A percentile compares a stretch with the other conserved stretches of the same genome.
These are phyloP conservation scores for Epizoanthus rinbou DNA, from an alignment of 92 coral and sea anemone genomes.

Conservation along the genomic window DNA sequence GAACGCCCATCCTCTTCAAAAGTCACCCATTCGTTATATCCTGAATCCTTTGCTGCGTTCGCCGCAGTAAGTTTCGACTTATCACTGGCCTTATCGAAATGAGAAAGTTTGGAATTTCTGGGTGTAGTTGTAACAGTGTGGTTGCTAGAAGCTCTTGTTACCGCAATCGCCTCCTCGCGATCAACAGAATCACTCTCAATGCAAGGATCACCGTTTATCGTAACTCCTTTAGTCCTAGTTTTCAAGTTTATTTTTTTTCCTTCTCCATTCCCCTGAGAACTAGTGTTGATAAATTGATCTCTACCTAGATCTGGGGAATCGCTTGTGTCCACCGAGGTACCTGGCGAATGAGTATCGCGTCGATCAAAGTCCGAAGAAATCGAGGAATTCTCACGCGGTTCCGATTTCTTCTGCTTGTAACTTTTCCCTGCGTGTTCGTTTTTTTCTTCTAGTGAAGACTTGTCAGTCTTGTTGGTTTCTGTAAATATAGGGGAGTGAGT, in stretches of 20 bases:
- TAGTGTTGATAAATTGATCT: constrained; percentile 16
- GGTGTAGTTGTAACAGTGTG: constrained; percentile 27
- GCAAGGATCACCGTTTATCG: constrained; percentile 9
- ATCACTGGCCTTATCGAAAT: constrained; percentile 12
- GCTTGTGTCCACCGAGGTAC: background rate
- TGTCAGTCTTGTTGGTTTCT: background rate
- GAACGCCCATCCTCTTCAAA: constrained; percentile 14
- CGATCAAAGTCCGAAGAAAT: background rate
- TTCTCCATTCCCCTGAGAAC: constrained; percentile 4
- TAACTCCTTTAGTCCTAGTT: constrained; percentile 1
- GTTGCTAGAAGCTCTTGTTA: constrained; percentile 18
- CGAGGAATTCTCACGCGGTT: constrained; percentile 7
- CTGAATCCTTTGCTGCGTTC: background rate
- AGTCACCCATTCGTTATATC: constrained; percentile 18
- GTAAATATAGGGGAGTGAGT: background rate
- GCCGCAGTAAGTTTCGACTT: background rate
- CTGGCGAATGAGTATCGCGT: background rate
- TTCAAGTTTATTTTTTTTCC: background rate
- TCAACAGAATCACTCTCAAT: constrained; percentile 8
- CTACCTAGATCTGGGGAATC: background rate
- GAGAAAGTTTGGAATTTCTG: constrained; percentile 29
- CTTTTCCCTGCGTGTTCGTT: background rate
- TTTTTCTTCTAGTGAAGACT: background rate
- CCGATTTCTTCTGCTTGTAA: constrained; percentile 7
- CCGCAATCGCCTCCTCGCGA: background rate